Conservation (phyloP, 2,113 vertebrate genomes). For the Climacteris rufus region DNA sequence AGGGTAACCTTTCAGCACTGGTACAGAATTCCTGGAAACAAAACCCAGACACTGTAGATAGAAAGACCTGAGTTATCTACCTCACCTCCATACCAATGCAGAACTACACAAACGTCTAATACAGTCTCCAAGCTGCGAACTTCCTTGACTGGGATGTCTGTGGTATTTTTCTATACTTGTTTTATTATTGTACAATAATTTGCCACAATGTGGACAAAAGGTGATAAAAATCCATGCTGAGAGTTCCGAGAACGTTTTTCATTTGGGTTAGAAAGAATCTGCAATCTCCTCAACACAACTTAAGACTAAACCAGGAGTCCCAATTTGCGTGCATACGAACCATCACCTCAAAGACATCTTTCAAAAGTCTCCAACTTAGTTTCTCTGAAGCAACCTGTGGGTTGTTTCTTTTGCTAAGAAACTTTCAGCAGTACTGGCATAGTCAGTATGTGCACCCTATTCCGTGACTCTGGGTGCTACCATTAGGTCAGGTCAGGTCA, state of each 20-base stretch:
- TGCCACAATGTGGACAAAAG: neutral
- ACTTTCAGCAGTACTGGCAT: neutral
- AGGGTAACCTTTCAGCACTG: neutral
- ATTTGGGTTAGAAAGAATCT: neutral
- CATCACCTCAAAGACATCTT: neutral
- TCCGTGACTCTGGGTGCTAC: neutral
- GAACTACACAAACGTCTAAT: neutral
- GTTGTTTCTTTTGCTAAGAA: neutral
- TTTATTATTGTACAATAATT: neutral
- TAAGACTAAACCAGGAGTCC: neutral
- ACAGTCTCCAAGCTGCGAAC: neutral
- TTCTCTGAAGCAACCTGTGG: neutral
- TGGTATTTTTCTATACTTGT: neutral
- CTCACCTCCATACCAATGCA: neutral
- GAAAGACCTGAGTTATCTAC: neutral
- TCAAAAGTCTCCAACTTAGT: neutral
- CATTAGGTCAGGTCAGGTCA: neutral
- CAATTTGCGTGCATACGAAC: neutral
- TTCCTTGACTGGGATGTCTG: neutral
- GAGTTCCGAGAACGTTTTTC: neutral
- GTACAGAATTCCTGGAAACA: neutral
- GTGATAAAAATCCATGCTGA: neutral
- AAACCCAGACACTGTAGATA: neutral
- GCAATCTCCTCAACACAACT: neutral
- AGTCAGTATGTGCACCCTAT: fast-evolving